phyloP scores from a whole-genome alignment of 2,888 invertebrate species.

The Hypselothyrea guttata region DNA sequence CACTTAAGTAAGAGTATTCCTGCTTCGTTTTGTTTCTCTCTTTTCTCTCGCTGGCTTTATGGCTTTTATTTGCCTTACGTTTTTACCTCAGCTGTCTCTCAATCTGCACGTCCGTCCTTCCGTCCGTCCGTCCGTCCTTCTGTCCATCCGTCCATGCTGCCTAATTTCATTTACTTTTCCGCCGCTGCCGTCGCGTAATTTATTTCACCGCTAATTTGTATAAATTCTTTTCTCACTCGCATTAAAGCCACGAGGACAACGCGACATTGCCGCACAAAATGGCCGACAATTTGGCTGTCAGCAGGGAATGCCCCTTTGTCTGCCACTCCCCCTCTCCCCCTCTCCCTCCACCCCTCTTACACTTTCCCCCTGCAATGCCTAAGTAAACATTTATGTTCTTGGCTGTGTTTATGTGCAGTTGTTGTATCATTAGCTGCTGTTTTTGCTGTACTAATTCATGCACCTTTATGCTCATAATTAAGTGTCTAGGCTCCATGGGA shows the following conservation, averaged over 20 bases:
- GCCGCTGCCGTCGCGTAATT: constrained; percentile 46
- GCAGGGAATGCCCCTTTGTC: constrained; percentile 6
- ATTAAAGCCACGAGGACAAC: constrained; percentile 42
- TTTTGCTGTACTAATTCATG: constrained; percentile 24
- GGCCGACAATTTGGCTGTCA: constrained; percentile 38
- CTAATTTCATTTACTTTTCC: constrained; percentile 63
- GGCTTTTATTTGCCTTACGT: constrained; percentile 49
- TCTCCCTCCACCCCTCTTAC: neutral
- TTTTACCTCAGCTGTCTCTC: constrained; percentile 25
- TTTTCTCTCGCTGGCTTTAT: neutral
- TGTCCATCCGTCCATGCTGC: constrained; percentile 13
- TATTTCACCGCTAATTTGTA: constrained; percentile 73
- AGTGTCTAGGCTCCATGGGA: constrained; percentile 34
- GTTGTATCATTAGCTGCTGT: constrained; percentile 3
- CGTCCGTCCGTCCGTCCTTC: constrained; percentile 11
- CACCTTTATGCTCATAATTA: constrained; percentile 67
- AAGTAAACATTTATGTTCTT: constrained; percentile 23
- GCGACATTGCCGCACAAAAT: constrained; percentile 51
- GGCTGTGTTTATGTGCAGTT: constrained; percentile 26
- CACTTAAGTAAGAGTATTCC: constrained; percentile 14
- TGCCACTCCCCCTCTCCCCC: neutral
- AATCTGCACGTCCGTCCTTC: constrained; percentile 5
- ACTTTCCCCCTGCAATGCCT: neutral
- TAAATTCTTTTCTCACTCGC: constrained; percentile 60
- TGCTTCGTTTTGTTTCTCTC: neutral